These are phyloP conservation scores for Shargacucullia verbasci DNA, from an alignment of 2,888 invertebrate species.

Conservation along the genomic window DNA sequence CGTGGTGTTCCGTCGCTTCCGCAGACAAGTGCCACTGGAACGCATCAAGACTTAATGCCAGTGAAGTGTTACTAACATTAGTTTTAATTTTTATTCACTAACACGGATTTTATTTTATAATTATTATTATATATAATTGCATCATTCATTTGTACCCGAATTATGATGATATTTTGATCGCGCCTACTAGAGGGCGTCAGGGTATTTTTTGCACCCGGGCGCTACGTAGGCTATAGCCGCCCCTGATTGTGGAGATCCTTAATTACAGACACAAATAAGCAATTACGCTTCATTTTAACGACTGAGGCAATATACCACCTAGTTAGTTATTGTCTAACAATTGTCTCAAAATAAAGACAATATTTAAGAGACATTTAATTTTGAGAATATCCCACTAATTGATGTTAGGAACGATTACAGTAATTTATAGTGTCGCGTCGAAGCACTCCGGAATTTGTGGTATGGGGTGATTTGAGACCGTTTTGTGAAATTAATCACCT, in stretches of 20 bases:
- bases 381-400: conserved; percentile 38
- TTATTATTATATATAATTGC: no score
- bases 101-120: no score
- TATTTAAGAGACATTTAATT: conserved; percentile 29
- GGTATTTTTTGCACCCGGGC: no score
- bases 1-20: no score
- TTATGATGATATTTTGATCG: no score
- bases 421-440: conserved; percentile 42
- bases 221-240: no score
- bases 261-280: neutral
- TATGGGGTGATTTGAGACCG: conserved; percentile 17
- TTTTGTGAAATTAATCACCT: conserved; percentile 27
- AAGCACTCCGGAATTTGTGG: conserved; percentile 27
- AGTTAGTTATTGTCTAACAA: conserved; percentile 19
- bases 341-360: conserved; percentile 38
- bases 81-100: no score
- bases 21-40: no score
- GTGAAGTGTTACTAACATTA: no score
- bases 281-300: conserved; percentile 14
- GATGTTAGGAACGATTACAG: conserved; percentile 40
- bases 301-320: conserved; percentile 17
- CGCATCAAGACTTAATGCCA: no score
- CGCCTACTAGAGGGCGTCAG: no score
- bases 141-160: no score
- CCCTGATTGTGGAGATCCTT: neutral